Conservation (phyloP, 1,140 invertebrate genomes). For the Heliconius himera region DNA sequence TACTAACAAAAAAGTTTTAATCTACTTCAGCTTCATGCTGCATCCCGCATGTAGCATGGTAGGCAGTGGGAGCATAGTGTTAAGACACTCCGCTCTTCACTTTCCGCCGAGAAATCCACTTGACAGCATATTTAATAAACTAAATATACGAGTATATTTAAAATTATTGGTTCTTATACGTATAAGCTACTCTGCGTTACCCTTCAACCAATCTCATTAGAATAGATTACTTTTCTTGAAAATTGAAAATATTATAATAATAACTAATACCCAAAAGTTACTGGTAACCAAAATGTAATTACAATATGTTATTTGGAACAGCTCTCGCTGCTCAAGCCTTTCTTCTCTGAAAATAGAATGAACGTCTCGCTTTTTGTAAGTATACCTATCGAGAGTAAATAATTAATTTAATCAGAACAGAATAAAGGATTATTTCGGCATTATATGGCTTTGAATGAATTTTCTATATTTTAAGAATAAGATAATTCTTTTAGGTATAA, state of each 20-base stretch:
- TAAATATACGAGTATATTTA: too few relatives aligned
- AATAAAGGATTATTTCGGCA: neutral
- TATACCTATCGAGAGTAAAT: neutral
- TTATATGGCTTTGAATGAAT: neutral
- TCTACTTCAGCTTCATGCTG: too few relatives aligned
- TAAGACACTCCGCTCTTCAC: neutral
- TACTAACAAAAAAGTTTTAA: too few relatives aligned
- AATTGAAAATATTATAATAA: too few relatives aligned
- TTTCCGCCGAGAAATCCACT: neutral
- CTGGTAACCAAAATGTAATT: too few relatives aligned
- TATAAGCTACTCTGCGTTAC: neutral
- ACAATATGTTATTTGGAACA: neutral
- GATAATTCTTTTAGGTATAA: neutral
- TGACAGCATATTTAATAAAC: too few relatives aligned
- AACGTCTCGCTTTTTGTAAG: neutral
- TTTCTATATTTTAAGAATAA: neutral
- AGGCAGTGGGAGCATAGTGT: neutral
- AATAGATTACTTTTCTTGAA: too few relatives aligned
- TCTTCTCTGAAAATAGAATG: neutral
- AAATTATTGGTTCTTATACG: too few relatives aligned
- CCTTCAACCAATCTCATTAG: too few relatives aligned
- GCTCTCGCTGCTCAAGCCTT: neutral
- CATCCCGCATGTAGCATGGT: neutral
- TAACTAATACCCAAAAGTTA: too few relatives aligned
- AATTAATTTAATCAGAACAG: neutral